Evolutionary conservation across 2,797 vertebrate species (phyloP), one percentile per base, ranked within the genome.

Genomic region (Mus spretus): DNA sequence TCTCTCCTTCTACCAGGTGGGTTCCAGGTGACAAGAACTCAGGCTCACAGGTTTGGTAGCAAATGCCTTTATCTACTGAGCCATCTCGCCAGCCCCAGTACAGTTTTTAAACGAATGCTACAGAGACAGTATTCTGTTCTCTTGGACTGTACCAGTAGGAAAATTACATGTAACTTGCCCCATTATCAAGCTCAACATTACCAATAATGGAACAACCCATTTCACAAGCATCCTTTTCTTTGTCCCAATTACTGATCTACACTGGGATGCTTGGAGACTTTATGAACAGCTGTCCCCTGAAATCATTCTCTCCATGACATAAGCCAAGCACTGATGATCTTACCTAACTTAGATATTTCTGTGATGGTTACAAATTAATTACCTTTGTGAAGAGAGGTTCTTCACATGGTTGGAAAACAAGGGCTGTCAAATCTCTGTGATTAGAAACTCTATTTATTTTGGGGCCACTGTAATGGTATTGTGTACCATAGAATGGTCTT

Each of bases 331-430:
- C 2, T 84, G 63, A 24, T 88, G 78, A 89, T 57, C 74, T 57
- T 85, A 22, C 74, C 24, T 93, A 61, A 15, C 50, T 7, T 10
- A 53, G 12, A 61, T n/a, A 67, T 50, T 78, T 63, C 22, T 26
- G 10, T 44, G 37, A 31, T 65, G 72, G 24, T 37, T 91, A 81
- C 79, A 94, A 65, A 97, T 63, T 81, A 77, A 96, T 57, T 85
- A 70, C 65, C 57, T 94, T 65, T 4, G 11, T 34, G 89, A 91
- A 77, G 81, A 59, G 89, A 96, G 93, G 40, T 78, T 67, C 74
- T 74, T 93, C 34, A 59, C 20, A n/a, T 57, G 28, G 24, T 63
- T 91, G 65, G 65, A 59, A 92, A 89, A 84, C 31, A 44, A 1
- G 63, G n/a, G 15, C 37, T 92, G 20, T 81, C 47, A 47, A 19